Evolutionary conservation across 2,888 invertebrate genomes (phyloP), one percentile per base, ranked within the genome.

Genomic region (Sarcophaga subvicina): DNA sequence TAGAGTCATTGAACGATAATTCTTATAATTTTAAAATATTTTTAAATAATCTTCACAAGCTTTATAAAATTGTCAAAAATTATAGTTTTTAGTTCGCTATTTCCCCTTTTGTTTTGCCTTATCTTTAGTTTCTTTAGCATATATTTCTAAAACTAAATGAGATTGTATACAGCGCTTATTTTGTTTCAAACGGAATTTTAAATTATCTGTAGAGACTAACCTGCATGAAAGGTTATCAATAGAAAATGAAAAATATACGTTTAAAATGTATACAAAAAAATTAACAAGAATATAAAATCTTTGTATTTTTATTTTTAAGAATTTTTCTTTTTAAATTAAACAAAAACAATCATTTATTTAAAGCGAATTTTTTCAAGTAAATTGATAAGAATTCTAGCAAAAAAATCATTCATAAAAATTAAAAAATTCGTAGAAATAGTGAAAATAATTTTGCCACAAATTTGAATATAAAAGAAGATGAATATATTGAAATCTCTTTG

Each of bases 201-300:
- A 66, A 67, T 70, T 76, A 71, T 71, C 76, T 59, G 59, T 14
- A 59, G 37, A 59, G 20, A 54, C 45, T 70, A 49, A 82, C 82
- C 76, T 71, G 5, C 54, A 71, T 54, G 37, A 25, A 47, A 82
- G 82, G 82, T 82, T 82, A 82, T 82, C 82, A 25, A 45, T 64
- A 4, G 27, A 63, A 63, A 3, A 64, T 20, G 14, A 62, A 0
- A 49, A 60, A 73, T 10, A 67, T 49, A 54, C 17, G 37, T 27
- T n/a, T 27, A 22, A 63, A 62, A 45, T 14, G 22, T 47, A 22
- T 69, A n/a, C 14, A 2, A 69, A 69, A 69, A 12, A 22, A 22
- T 22, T 22, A 17, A 17, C 45, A 11, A 69, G 47, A 49, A 4
- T 45, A 2, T 12, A 60, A 17, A 60, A 60, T 69, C 22, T 22